A percentile compares a stretch with the other conserved stretches of the same genome.
Evolutionary conservation across 1,140 invertebrate genomes (phyloP).

Genomic region (Drosophila prosaltans): DNA sequence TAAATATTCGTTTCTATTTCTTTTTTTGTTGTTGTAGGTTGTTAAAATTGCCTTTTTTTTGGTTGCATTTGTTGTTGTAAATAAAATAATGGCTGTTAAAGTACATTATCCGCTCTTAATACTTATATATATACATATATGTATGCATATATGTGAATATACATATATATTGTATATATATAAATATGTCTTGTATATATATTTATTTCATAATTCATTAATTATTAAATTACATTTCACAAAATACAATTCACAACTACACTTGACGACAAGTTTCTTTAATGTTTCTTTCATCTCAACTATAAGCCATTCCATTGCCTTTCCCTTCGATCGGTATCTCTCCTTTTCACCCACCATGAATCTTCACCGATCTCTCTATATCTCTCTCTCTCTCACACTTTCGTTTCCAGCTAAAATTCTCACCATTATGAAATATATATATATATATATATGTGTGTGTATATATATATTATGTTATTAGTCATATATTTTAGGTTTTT

Average conservation of each 20-base stretch:
- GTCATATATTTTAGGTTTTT: constrained; percentile 40
- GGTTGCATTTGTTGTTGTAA: constrained; percentile 48
- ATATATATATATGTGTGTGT: constrained; percentile 13
- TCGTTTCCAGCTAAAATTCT: constrained; percentile 47
- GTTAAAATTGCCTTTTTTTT: constrained; percentile 61
- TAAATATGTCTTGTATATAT: constrained; percentile 79
- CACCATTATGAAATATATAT: constrained; percentile 68
- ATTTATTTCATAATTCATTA: constrained; percentile 63
- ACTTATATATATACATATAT: constrained; percentile 34
- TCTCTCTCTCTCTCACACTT: too few species aligned
- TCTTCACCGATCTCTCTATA: neutral
- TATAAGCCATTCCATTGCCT: constrained; percentile 54
- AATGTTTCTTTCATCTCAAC: constrained; percentile 50
- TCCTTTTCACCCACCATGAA: constrained; percentile 11
- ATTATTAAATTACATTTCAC: constrained; percentile 81
- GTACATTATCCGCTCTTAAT: constrained; percentile 53
- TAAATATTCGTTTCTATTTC: neutral
- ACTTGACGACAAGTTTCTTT: constrained; percentile 73
- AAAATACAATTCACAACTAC: constrained; percentile 83
- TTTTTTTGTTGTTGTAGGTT: neutral
- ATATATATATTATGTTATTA: constrained; percentile 25
- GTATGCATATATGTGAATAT: constrained; percentile 39
- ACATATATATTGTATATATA: constrained; percentile 40
- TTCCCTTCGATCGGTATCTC: constrained; percentile 18
- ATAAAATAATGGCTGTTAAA: constrained; percentile 75